Percentiles rank a stretch among this genome's conserved stretches.
phyloP scores from a whole-genome alignment of 2,797 vertebrate genomes.

The Neostethus bicornis region DNA sequence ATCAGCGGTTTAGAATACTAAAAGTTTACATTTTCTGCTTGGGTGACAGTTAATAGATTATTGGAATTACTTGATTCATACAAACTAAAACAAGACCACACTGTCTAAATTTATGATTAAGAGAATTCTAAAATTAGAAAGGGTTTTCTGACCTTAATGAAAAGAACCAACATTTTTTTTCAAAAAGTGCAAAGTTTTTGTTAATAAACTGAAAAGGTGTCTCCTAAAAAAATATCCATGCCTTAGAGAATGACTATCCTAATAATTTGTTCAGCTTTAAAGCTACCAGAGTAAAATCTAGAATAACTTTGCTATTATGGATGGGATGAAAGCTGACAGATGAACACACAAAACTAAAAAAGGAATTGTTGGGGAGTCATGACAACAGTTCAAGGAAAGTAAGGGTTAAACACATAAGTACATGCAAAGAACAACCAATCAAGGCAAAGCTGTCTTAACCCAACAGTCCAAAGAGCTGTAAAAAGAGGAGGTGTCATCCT shows the following conservation, averaged over 20 bases:
- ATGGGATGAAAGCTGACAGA: background rate
- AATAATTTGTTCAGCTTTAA: slow-evolving; percentile 1
- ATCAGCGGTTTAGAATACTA: too few relatives aligned
- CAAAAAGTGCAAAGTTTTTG: too few relatives aligned
- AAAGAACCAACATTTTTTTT: too few relatives aligned
- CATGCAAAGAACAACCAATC: slow-evolving; percentile 46
- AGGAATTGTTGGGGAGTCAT: slow-evolving; percentile 9
- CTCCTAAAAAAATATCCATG: too few relatives aligned
- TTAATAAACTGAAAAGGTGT: too few relatives aligned
- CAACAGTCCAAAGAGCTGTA: slow-evolving; percentile 33
- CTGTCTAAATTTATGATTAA: too few relatives aligned
- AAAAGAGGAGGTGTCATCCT: slow-evolving; percentile 45
- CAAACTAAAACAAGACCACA: too few relatives aligned
- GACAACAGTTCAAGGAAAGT: slow-evolving; percentile 25
- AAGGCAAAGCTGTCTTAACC: slow-evolving; percentile 37
- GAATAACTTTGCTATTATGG: slow-evolving; percentile 2
- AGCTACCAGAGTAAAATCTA: background rate
- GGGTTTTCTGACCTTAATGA: too few relatives aligned
- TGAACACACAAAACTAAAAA: background rate
- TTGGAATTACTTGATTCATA: too few relatives aligned
- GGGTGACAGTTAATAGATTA: too few relatives aligned
- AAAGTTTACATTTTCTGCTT: too few relatives aligned
- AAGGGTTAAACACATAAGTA: slow-evolving; percentile 61
- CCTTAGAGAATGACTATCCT: background rate
- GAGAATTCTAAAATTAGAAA: too few relatives aligned